Base-by-base conservation (phyloP, 2,797 vertebrate genomes). In the Podarcis lilfordi region DNA sequence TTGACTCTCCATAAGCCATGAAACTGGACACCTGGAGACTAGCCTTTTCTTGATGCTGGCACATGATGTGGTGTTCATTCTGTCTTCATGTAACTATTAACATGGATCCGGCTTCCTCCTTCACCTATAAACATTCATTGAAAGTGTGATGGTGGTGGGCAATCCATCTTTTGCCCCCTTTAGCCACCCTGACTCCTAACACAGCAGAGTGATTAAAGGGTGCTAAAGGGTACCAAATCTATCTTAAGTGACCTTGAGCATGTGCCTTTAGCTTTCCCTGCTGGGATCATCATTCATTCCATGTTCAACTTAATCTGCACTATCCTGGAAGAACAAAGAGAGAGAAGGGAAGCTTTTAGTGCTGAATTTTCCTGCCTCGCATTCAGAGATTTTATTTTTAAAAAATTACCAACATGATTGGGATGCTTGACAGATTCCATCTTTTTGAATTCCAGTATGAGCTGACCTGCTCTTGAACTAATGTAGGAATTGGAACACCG, bases 271-370 rank as follows among this genome's bases (percentile, higher is more conserved):
- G 71, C 50, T 27, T 66, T 85, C 87, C 84, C 50, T 0, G 5
- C 35, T 61, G 3, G 0, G 50, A 37, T 8, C 1, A 78, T 76
- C 2, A 0, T 0, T 15, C 37, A 1, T 69, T 15, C 0, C 23
- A n/a, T 25, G 64, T 89, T 81, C 32, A 82, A 29, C 88, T 77
- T 32, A 40, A 64, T 64, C 21, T 64, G 27, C 8, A 0, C 27
- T 0, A 9, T 0, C 0, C 45, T 1, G 1, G 29, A 13, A 78
- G 69, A 74, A 3, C 0, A 64, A 74, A 88, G 55, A 23, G 19
- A 77, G 37, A n/a, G 19, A 50, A 9, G 3, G 80, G 68, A 50
- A 61, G 0, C 88, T 78, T 93, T 90, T 88, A 81, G 88, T 87
- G 75, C 82, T 25, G 85, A 10, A 2, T 72, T 90, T 91, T 71